Base-by-base conservation (phyloP, 2,113 vertebrate genomes). In the Istiophorus platypterus region DNA sequence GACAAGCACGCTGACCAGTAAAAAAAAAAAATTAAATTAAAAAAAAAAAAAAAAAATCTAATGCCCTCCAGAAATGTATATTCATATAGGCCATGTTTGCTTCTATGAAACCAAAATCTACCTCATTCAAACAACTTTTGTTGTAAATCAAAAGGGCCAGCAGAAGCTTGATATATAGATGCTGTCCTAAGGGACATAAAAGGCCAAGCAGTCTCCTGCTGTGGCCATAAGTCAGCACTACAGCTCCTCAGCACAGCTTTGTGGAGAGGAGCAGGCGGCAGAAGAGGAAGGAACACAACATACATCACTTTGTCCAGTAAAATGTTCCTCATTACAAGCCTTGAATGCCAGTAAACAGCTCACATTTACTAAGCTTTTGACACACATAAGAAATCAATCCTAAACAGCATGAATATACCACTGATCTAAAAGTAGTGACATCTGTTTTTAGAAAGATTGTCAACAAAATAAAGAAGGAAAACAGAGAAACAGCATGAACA, bases 231-330 rank as follows among this genome's bases (percentile, higher is more conserved):
- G 76, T 86, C 83, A 86, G 45, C 31, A 24, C 63, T 15, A 8
- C 51, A 69, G 67, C 51, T 75, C 41, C 51, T 78, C 81, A 58
- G 29, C 66, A 70, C 5, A 37, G 34, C 77, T 76, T 31, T 76
- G 74, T 37, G 72, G 66, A 78, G 69, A 79, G 72, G 77, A 88
- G 76, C 58, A 67, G 82, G 42, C 39, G 45, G 81, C 54, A 58
- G 74, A 78, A 54, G 78, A 84, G 70, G 76, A 89, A 89, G 71
- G 68, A 85, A 70, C 70, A 65, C 47, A 45, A 65, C 79, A 88
- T 86, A 71, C 79, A 89, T 91, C 85, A 86, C 61, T 71, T 29
- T 76, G 70, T 78, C 81, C 49, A 31, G 70, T 56, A 84, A 91
- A 90, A 89, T 1, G 7, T 75, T 47, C 42, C 76, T 85, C 72